These are phyloP conservation scores for Himalopsyche tibetana DNA, from an alignment of 2,888 invertebrate genomes.

Conservation along the genomic window DNA sequence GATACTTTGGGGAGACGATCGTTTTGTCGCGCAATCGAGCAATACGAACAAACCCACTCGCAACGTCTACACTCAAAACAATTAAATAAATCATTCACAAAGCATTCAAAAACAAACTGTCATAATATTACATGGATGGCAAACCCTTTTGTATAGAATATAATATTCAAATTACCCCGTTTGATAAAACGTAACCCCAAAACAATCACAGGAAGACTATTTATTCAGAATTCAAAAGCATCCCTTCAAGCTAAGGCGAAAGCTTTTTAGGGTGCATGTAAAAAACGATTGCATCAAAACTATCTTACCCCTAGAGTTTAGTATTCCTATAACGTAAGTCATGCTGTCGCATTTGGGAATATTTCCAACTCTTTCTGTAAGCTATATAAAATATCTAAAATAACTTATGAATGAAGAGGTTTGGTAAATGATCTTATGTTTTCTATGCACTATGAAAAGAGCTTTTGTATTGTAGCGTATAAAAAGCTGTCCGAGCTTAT, in stretches of 20 bases:
- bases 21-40: no score
- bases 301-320: neutral
- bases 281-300: neutral
- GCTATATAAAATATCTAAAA: neutral
- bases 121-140: no score
- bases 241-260: constrained; percentile 13
- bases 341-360: neutral
- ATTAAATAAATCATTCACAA: no score
- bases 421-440: neutral
- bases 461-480: constrained; percentile 34
- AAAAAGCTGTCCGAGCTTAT: constrained; percentile 41
- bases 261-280: constrained; percentile 18
- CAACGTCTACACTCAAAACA: no score
- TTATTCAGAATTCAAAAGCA: constrained; percentile 31
- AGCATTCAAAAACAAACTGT: no score
- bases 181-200: constrained; percentile 12
- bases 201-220: constrained; percentile 32
- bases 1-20: no score
- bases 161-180: constrained; percentile 28
- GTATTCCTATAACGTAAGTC: neutral
- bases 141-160: neutral
- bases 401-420: neutral
- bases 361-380: neutral
- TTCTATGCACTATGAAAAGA: neutral
- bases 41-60: no score